A percentile compares a stretch with the other conserved stretches of the same genome.
Conservation (phyloP, 2,113 vertebrate species). For the Myrmecobius fasciatus region DNA sequence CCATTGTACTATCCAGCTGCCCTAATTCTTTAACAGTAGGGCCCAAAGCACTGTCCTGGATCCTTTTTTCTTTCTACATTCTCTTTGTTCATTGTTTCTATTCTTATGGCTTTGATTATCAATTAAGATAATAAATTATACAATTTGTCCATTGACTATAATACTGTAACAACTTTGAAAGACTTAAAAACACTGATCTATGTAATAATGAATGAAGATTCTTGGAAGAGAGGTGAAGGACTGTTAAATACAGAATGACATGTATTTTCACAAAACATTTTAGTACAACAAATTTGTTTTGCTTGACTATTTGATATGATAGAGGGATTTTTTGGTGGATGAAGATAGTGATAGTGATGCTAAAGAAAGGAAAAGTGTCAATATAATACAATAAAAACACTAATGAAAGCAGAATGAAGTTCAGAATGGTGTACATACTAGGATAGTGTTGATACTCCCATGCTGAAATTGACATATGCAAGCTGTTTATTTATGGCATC, state of each 20-base stretch:
- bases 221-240: neutral
- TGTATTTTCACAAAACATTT: neutral
- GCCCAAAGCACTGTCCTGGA: too few relatives aligned
- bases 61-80: too few relatives aligned
- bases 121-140: neutral
- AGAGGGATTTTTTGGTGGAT: neutral
- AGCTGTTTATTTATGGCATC: too few relatives aligned
- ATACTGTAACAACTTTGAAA: neutral
- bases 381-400: neutral
- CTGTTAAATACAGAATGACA: neutral
- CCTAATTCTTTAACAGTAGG: too few relatives aligned
- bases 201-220: neutral
- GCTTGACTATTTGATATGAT: neutral
- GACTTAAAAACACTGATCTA: neutral
- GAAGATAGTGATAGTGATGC: neutral
- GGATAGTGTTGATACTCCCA: neutral
- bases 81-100: too few relatives aligned
- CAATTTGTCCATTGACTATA: neutral
- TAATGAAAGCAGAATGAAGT: neutral
- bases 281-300: neutral
- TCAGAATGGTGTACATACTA: neutral
- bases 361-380: neutral
- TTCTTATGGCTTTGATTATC: too few relatives aligned
- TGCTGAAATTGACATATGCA: neutral
- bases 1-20: too few relatives aligned